phyloP scores from a whole-genome alignment of 30 jellyfish, hydroid and myxozoan species.

The Hydractinia symbiolongicarpus region DNA sequence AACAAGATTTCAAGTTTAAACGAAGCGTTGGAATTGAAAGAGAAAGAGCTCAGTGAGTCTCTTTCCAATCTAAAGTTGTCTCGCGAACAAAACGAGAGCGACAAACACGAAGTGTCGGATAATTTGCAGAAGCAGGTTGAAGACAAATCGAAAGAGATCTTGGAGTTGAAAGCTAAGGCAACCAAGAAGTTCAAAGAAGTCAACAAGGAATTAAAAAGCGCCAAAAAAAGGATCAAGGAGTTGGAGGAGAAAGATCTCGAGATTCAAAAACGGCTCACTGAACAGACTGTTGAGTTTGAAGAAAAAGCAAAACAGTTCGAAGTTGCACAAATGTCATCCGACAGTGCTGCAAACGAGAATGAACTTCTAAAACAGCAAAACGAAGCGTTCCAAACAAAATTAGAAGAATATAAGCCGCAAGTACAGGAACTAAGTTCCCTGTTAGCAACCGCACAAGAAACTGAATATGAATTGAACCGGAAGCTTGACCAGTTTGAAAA shows the following conservation, averaged over 20 bases:
- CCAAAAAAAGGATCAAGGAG: background rate
- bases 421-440: background rate
- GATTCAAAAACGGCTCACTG: background rate
- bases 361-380: background rate
- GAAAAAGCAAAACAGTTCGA: background rate
- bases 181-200: conserved; percentile 1
- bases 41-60: background rate
- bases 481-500: background rate
- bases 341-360: background rate
- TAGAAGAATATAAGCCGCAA: background rate
- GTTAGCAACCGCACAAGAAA: background rate
- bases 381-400: background rate
- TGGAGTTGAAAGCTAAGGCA: conserved; percentile 15
- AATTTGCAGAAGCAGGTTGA: background rate
- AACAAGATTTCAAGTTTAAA: background rate
- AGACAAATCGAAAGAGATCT: background rate
- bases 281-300: background rate
- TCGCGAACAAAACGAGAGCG: background rate
- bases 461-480: background rate
- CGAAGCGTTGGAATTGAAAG: background rate
- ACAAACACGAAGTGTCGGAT: background rate
- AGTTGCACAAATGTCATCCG: background rate
- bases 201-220: background rate
- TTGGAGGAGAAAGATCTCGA: conserved; percentile 1
- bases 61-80: background rate